These are phyloP conservation scores for Smithornis capensis DNA, from an alignment of 2,113 vertebrate species.

Conservation along the genomic window DNA sequence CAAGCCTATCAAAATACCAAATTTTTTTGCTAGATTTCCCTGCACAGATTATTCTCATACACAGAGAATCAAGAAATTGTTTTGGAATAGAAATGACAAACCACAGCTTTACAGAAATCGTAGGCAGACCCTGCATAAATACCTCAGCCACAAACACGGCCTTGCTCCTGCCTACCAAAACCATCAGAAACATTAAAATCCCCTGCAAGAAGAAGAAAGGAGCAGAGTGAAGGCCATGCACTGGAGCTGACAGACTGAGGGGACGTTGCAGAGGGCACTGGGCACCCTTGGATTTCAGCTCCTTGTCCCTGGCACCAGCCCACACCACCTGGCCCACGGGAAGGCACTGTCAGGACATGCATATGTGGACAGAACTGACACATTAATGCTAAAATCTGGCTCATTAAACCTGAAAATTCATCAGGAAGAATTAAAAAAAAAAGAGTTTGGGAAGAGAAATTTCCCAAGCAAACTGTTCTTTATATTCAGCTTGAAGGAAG, in stretches of 20 bases:
- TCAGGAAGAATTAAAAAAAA: neutral
- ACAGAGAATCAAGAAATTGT: neutral
- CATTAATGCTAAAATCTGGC: fast-evolving
- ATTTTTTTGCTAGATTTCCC: neutral
- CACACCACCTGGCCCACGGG: neutral
- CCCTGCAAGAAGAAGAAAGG: neutral
- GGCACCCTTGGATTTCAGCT: neutral
- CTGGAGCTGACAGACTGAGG: neutral
- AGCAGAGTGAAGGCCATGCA: fast-evolving
- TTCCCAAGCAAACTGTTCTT: neutral
- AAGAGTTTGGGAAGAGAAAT: neutral
- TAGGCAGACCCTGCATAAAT: fast-evolving
- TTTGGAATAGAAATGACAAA: neutral
- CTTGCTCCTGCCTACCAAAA: neutral
- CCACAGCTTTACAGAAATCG: neutral
- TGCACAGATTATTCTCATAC: neutral
- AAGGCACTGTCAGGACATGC: neutral
- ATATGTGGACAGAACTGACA: neutral
- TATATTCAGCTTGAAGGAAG: neutral
- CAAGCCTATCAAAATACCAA: neutral
- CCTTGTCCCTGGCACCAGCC: neutral
- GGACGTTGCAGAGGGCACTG: neutral
- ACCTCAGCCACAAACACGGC: neutral
- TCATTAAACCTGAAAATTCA: neutral
- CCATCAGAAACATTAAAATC: neutral